phyloP scores from a whole-genome alignment of 1,140 invertebrate genomes.

The Oncopeltus fasciatus region DNA sequence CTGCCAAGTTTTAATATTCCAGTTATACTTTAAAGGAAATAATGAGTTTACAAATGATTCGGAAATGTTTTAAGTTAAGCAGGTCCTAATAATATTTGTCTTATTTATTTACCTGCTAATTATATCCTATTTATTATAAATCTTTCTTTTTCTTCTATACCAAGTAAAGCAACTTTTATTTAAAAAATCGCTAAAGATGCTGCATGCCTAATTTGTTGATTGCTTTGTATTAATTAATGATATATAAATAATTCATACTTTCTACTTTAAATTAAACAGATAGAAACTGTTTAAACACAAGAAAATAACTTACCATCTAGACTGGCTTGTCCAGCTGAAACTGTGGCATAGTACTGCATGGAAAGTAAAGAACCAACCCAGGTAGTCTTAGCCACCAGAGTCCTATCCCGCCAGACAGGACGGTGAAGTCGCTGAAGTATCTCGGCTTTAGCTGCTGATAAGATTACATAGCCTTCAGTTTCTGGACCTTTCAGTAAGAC shows the following conservation, averaged over 20 bases:
- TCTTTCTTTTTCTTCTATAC: no score
- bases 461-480: conserved; percentile 89
- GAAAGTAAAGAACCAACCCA: conserved; percentile 90
- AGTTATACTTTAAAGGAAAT: no score
- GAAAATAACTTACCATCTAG: conserved; percentile 28
- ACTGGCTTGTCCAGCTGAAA: conserved; percentile 65
- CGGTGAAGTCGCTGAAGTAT: conserved; percentile 78
- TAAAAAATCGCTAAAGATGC: no score
- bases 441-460: conserved; percentile 89
- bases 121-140: no score
- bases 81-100: no score
- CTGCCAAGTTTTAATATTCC: no score
- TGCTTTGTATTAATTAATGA: neutral
- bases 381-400: conserved; percentile 81
- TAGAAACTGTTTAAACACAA: neutral
- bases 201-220: no score
- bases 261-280: neutral
- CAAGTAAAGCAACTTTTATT: no score
- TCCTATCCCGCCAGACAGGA: conserved; percentile 81
- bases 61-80: no score
- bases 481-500: conserved; percentile 90
- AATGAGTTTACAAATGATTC: no score
- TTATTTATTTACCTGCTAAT: no score
- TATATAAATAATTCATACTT: neutral
- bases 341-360: conserved; percentile 98